These are phyloP conservation scores for Auanema freiburgensis DNA, from an alignment of 2,888 invertebrate genomes.

Conservation along the genomic window DNA sequence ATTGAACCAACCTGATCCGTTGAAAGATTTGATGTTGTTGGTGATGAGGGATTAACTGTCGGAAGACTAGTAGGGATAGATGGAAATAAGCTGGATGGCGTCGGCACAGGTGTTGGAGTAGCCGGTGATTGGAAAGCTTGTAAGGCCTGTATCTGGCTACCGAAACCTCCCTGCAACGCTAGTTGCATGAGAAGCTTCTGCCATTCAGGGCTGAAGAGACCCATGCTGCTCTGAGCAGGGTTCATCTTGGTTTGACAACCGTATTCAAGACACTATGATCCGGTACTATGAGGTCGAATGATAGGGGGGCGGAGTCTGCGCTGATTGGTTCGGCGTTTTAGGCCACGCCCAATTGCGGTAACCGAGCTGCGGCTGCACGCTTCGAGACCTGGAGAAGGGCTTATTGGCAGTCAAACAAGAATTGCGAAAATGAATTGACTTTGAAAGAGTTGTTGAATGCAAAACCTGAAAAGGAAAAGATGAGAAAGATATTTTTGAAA, in stretches of 20 bases:
- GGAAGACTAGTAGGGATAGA: slow-evolving; percentile 24
- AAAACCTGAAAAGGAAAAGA: no score
- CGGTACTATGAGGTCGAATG: slow-evolving; percentile 12
- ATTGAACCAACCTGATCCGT: slow-evolving; percentile 38
- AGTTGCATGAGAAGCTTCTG: slow-evolving; percentile 40
- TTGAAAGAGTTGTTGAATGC: no score
- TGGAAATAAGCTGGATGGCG: slow-evolving; percentile 21
- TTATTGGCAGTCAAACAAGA: no score
- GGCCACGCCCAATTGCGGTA: slow-evolving; percentile 13
- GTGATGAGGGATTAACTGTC: slow-evolving; percentile 28
- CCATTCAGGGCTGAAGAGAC: slow-evolving; percentile 38
- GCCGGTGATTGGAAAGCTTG: slow-evolving; percentile 16
- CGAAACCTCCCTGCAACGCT: slow-evolving; percentile 19
- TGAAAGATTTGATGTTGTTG: slow-evolving; percentile 39
- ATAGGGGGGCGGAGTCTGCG: slow-evolving; percentile 19
- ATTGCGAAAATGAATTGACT: no score
- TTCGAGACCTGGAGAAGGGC: slow-evolving; percentile 10
- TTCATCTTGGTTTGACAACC: slow-evolving; percentile 13
- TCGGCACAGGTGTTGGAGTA: slow-evolving; percentile 14
- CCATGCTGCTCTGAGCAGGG: slow-evolving; percentile 3
- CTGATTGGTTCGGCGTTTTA: slow-evolving; percentile 14
- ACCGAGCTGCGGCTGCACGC: slow-evolving; percentile 11
- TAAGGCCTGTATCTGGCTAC: slow-evolving; percentile 26
- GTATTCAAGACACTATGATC: slow-evolving; percentile 16
- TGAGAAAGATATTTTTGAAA: no score